A percentile compares a stretch with the other conserved stretches of the same genome.
Conservation (phyloP, 2,113 vertebrate species). For the Martes martes region DNA sequence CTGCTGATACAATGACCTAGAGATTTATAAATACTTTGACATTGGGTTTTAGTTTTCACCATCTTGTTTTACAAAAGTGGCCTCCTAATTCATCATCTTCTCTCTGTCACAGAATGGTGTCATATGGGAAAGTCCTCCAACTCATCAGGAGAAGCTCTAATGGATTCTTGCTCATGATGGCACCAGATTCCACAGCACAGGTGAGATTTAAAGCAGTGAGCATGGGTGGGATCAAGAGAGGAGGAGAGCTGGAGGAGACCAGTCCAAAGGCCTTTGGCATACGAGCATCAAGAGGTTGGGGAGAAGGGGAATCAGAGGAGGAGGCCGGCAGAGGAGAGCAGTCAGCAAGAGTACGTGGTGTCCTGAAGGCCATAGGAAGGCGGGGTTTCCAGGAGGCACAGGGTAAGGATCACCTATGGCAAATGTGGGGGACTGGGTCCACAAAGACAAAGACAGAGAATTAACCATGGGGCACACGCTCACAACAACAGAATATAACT, state of each 20-base stretch:
- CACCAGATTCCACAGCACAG: fast-evolving
- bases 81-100: neutral
- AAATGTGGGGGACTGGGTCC: neutral
- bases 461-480: neutral
- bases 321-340: neutral
- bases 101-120: neutral
- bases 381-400: neutral
- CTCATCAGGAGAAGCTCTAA: neutral
- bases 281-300: neutral
- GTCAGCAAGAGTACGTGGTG: neutral
- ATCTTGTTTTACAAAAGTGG: neutral
- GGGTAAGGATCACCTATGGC: neutral
- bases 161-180: neutral
- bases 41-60: neutral
- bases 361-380: neutral
- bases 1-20: neutral
- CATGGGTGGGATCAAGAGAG: neutral
- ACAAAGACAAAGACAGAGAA: neutral
- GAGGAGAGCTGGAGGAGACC: neutral
- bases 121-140: neutral
- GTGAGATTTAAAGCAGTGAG: neutral
- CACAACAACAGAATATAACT: neutral
- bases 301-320: neutral
- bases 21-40: neutral
- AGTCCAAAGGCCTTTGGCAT: neutral